Conservation (phyloP, 2,888 invertebrate species). For the Ectobius pallidus region DNA sequence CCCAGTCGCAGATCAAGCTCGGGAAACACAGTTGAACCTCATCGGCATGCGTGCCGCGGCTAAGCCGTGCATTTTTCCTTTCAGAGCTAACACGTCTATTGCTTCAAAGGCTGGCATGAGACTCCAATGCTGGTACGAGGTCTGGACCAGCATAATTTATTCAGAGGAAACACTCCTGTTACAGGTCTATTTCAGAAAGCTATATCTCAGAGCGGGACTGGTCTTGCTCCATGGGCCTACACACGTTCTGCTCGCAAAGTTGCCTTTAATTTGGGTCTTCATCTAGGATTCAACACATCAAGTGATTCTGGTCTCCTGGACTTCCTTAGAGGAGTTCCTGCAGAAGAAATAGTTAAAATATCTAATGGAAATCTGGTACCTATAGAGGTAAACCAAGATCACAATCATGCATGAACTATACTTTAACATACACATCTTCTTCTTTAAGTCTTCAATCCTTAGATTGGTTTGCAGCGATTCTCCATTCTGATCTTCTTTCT, state of each 20-base stretch:
- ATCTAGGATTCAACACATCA: background rate
- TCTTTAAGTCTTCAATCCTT: no score
- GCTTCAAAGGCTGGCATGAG: no score
- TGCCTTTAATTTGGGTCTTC: constrained; percentile 38
- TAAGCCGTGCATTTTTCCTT: no score
- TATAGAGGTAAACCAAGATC: background rate
- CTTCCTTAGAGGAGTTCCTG: background rate
- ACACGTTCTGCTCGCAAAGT: constrained; percentile 3
- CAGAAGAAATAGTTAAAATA: background rate
- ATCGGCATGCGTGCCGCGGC: no score
- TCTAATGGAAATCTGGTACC: background rate
- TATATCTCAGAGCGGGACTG: constrained; percentile 46
- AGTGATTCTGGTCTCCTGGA: background rate
- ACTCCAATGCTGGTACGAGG: no score
- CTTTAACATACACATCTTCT: background rate
- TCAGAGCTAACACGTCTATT: no score
- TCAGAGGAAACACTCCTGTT: no score
- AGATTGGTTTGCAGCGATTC: no score
- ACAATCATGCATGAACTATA: background rate
- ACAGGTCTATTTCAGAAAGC: constrained; percentile 46
- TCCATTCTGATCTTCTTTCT: no score
- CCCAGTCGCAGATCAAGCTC: no score
- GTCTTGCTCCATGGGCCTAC: constrained; percentile 44
- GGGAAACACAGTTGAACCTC: no score
- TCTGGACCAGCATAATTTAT: no score